These are phyloP conservation scores for Nylanderia fulva DNA, from an alignment of 1,140 invertebrate genomes.

Conservation along the genomic window DNA sequence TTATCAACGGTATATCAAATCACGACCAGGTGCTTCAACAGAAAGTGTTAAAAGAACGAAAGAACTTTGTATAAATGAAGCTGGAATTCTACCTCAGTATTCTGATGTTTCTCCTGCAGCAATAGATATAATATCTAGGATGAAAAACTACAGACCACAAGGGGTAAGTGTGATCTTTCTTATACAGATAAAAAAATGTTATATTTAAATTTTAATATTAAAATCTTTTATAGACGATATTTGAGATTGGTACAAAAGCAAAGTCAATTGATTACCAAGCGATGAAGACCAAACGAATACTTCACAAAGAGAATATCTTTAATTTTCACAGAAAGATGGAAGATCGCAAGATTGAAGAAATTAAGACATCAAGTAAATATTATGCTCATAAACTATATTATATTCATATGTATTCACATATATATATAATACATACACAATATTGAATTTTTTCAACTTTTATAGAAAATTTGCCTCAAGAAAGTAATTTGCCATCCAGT, in stretches of 20 bases:
- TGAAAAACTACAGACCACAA: conserved; percentile 94
- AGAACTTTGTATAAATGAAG: conserved; percentile 85
- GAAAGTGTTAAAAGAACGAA: conserved; percentile 96
- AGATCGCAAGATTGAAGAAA: conserved; percentile 83
- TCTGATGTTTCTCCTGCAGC: conserved; percentile 74
- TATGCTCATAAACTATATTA: conserved; percentile 66
- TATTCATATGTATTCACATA: not conserved
- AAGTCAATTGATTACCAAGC: conserved; percentile 90
- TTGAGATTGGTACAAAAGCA: conserved; percentile 95
- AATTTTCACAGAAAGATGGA: conserved; percentile 83
- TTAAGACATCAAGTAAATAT: conserved; percentile 66
- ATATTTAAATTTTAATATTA: conserved; percentile 64
- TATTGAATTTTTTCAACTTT: conserved; percentile 9
- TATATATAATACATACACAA: not conserved
- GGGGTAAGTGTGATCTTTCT: conserved; percentile 88
- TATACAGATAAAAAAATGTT: conserved; percentile 37
- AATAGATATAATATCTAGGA: conserved; percentile 89
- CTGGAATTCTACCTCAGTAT: conserved; percentile 85
- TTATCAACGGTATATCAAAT: conserved; percentile 95
- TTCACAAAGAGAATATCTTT: conserved; percentile 88
- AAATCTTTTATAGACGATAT: conserved; percentile 92
- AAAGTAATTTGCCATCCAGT: conserved; percentile 73
- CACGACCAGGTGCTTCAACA: conserved; percentile 93
- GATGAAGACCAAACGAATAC: conserved; percentile 90
- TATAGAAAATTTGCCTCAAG: conserved; percentile 44